These are phyloP conservation scores for Anguilla rostrata DNA, from an alignment of 2,113 vertebrate genomes.

Conservation along the genomic window DNA sequence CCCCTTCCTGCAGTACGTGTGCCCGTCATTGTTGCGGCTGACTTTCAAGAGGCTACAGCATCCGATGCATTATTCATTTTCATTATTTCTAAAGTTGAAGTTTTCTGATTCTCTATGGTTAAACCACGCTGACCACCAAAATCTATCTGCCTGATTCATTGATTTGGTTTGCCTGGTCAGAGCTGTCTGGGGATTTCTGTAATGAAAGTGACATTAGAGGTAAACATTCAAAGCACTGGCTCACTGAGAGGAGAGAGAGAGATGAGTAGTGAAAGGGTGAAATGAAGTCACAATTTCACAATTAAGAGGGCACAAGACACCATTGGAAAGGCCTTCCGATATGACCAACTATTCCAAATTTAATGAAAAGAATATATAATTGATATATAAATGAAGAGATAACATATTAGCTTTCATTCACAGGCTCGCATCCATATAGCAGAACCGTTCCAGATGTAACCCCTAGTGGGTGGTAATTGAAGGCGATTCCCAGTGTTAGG, in stretches of 20 bases:
- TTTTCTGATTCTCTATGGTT: neutral
- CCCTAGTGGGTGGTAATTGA: no score
- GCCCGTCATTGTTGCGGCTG: neutral
- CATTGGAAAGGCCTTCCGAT: no score
- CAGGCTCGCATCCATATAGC: no score
- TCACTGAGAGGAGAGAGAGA: neutral
- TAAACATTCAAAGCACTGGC: neutral
- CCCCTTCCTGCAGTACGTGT: neutral
- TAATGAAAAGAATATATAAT: no score
- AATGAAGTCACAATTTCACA: neutral
- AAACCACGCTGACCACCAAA: neutral
- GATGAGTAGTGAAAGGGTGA: neutral
- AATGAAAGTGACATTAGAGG: neutral
- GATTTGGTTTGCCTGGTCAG: neutral
- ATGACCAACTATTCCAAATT: no score
- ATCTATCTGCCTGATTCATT: neutral
- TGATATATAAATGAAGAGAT: no score
- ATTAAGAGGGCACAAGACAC: neutral
- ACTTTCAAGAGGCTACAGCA: neutral
- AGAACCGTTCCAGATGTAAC: no score
- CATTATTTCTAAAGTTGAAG: neutral
- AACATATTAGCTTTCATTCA: no score
- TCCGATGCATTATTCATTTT: constrained; percentile 4
- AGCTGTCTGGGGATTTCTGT: neutral
- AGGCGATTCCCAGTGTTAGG: neutral